A percentile compares a stretch with the other conserved stretches of the same genome.
Conservation (phyloP, 1,140 invertebrate genomes). For the Acromyrmex charruanus region DNA sequence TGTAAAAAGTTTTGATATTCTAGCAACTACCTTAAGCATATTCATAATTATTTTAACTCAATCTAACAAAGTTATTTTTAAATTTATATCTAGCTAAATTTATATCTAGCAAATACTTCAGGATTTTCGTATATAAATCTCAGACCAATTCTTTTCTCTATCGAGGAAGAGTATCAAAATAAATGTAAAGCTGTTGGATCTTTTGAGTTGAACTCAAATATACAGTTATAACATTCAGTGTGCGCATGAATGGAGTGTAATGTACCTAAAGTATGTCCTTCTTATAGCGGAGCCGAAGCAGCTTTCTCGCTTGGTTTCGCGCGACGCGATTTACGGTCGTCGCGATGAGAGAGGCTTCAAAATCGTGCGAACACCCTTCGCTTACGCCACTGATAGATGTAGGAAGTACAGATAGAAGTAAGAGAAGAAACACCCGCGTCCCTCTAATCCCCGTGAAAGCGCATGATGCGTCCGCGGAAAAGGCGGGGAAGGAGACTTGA, state of each 20-base stretch:
- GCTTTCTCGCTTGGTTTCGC: slow-evolving; percentile 8
- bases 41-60: too few relatives aligned
- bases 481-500: slow-evolving; percentile 77
- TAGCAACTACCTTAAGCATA: too few relatives aligned
- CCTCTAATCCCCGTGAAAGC: slow-evolving; percentile 79
- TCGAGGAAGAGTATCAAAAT: slow-evolving; percentile 14
- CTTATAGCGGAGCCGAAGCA: slow-evolving; percentile 26
- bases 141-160: neutral
- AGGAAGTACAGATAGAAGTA: slow-evolving; percentile 44
- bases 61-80: too few relatives aligned
- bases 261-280: slow-evolving; percentile 56
- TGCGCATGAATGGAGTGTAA: slow-evolving; percentile 58
- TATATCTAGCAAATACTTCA: too few relatives aligned
- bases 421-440: neutral
- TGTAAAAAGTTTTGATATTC: too few relatives aligned
- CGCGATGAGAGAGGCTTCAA: slow-evolving; percentile 17
- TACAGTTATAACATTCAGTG: slow-evolving; percentile 49
- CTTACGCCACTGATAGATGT: slow-evolving; percentile 43
- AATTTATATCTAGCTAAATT: too few relatives aligned
- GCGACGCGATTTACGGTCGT: slow-evolving; percentile 41
- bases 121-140: neutral
- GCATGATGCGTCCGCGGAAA: slow-evolving; percentile 62
- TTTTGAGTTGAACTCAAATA: slow-evolving; percentile 32
- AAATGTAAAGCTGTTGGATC: slow-evolving; percentile 45
- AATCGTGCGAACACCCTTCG: slow-evolving; percentile 37